Conservation (phyloP, 2,888 invertebrate species). For the Meiosimyza decipiens region DNA sequence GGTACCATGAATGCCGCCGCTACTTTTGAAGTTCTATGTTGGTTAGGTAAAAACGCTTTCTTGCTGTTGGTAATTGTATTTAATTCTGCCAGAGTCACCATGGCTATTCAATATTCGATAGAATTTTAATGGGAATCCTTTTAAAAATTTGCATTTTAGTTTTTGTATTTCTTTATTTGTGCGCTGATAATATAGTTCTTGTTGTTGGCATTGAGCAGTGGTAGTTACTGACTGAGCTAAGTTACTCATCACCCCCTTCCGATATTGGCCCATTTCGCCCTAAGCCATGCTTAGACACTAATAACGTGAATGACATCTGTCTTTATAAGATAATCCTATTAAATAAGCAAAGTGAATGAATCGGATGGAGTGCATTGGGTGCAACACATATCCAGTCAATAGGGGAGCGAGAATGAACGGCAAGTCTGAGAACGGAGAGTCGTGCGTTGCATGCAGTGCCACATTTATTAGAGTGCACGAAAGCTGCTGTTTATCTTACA, state of each 20-base stretch:
- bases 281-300: constrained; percentile 38
- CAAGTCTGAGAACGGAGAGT: too few relatives aligned
- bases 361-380: background rate
- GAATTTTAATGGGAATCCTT: constrained; percentile 60
- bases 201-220: too few relatives aligned
- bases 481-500: too few relatives aligned
- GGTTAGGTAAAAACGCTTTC: background rate
- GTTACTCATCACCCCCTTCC: background rate
- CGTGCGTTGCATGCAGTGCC: background rate
- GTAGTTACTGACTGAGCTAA: background rate
- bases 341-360: constrained; percentile 52
- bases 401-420: background rate
- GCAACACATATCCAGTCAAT: background rate
- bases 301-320: constrained; percentile 63
- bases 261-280: background rate
- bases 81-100: background rate
- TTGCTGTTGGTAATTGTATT: background rate
- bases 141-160: constrained; percentile 46
- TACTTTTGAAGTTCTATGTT: background rate
- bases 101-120: constrained; percentile 33
- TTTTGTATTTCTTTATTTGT: background rate
- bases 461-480: too few relatives aligned
- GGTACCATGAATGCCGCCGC: background rate
- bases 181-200: too few relatives aligned
- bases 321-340: constrained; percentile 64